These are phyloP conservation scores for Paramisgurnus dabryanus DNA, from an alignment of 2,113 vertebrate genomes.

Conservation along the genomic window DNA sequence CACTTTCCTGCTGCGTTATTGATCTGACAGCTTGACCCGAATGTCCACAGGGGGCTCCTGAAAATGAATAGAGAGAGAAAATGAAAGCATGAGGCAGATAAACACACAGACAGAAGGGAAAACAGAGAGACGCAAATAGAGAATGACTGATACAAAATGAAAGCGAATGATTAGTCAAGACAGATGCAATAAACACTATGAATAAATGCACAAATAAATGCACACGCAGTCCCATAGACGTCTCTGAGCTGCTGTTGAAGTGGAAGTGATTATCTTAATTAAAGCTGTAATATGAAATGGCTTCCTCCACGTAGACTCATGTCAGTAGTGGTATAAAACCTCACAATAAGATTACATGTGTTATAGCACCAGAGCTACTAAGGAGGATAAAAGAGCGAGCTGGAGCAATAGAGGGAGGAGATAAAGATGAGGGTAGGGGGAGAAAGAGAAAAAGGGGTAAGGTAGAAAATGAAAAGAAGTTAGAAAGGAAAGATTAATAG, in stretches of 20 bases:
- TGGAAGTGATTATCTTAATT: conserved; percentile 46
- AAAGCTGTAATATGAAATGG: conserved; percentile 36
- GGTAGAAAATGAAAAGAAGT: neutral
- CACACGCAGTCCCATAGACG: neutral
- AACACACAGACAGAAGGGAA: neutral
- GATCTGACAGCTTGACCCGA: conserved; percentile 43
- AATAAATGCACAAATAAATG: neutral
- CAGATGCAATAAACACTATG: conserved; percentile 13
- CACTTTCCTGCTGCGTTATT: conserved; percentile 33
- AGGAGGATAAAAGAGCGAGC: neutral
- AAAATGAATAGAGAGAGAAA: conserved; percentile 43
- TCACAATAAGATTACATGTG: conserved; percentile 7
- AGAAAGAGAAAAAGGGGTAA: neutral
- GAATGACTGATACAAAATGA: conserved; percentile 21
- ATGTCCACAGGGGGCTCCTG: conserved; percentile 4
- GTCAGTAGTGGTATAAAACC: neutral
- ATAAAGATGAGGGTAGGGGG: neutral
- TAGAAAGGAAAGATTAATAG: too few species aligned
- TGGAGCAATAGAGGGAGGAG: neutral
- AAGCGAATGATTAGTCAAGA: conserved; percentile 17
- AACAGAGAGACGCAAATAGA: neutral
- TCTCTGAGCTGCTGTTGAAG: conserved; percentile 9
- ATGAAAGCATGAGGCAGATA: neutral
- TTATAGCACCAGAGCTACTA: neutral
- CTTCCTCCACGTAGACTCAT: conserved; percentile 26